Conservation (phyloP, 2,113 vertebrate genomes). For the Bagarius yarrelli region DNA sequence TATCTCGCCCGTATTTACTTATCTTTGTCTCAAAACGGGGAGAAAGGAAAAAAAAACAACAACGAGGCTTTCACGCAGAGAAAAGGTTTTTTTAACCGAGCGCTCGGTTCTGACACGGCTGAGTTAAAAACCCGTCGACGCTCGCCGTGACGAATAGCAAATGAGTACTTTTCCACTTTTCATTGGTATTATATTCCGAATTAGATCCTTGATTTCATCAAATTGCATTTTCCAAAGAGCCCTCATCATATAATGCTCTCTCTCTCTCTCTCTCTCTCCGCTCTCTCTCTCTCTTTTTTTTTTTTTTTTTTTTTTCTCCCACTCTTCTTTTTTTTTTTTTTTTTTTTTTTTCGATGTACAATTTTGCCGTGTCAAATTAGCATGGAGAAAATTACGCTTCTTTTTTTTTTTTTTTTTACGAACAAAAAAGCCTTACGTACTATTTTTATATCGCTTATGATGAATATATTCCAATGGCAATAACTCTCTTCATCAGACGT, state of each 20-base stretch:
- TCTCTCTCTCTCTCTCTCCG: slow-evolving; percentile 33
- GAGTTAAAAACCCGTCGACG: slow-evolving; percentile 63
- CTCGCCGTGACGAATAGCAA: slow-evolving; percentile 70
- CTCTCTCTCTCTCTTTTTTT: slow-evolving; percentile 49
- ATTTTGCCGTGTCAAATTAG: slow-evolving; percentile 73
- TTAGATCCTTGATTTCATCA: slow-evolving; percentile 73
- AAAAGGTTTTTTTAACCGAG: slow-evolving; percentile 65
- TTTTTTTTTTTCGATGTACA: slow-evolving; percentile 61
- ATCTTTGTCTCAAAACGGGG: slow-evolving; percentile 73
- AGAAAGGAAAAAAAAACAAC: slow-evolving; percentile 52
- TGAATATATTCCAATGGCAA: slow-evolving; percentile 69
- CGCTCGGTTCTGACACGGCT: slow-evolving; percentile 63
- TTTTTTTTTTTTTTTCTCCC: neutral
- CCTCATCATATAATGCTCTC: slow-evolving; percentile 49
- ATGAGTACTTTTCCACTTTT: slow-evolving; percentile 71
- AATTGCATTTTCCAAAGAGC: slow-evolving; percentile 68
- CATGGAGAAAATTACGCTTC: slow-evolving; percentile 63
- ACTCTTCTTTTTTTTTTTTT: neutral
- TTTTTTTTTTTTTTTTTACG: slow-evolving; percentile 62
- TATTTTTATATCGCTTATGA: slow-evolving; percentile 64
- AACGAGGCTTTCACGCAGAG: slow-evolving; percentile 67
- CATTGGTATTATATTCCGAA: slow-evolving; percentile 70
- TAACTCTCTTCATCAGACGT: slow-evolving; percentile 71
- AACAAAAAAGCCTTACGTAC: slow-evolving; percentile 46
- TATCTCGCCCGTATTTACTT: slow-evolving; percentile 77